Evolutionary conservation across 2,113 vertebrate species (phyloP).

Genomic region (Gymnocephalus cernua): DNA sequence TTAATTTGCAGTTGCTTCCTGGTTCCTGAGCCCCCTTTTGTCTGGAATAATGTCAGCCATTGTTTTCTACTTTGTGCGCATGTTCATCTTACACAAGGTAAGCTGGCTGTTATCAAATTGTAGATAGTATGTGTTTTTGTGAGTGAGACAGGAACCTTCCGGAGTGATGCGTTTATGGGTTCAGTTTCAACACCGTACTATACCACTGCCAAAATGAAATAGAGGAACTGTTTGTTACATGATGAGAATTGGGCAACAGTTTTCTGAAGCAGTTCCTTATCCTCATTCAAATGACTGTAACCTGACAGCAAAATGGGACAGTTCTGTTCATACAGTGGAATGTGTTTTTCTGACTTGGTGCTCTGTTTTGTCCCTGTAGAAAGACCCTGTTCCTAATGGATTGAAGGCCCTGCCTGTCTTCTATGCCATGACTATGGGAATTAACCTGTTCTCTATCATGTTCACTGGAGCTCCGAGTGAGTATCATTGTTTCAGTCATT

Average conservation of each 20-base stretch:
- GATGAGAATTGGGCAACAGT: not conserved
- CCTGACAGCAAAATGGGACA: constrained; percentile 14
- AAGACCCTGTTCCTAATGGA: constrained; percentile 95
- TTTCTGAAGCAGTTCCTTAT: constrained; percentile 27
- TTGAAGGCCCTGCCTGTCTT: constrained; percentile 94
- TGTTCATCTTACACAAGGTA: constrained; percentile 95
- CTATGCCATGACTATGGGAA: constrained; percentile 93
- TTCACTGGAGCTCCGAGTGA: constrained; percentile 93
- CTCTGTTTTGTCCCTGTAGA: constrained; percentile 79
- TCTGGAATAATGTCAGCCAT: constrained; percentile 95
- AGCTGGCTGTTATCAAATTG: constrained; percentile 36
- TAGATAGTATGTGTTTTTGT: not conserved
- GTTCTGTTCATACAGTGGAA: not conserved
- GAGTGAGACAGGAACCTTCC: not conserved
- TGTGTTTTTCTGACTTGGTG: constrained; percentile 23
- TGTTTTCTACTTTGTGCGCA: constrained; percentile 93
- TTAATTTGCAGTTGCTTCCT: constrained; percentile 89
- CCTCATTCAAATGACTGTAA: constrained; percentile 29
- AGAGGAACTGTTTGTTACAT: constrained; percentile 34
- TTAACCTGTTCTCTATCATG: constrained; percentile 98
- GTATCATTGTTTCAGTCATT: constrained; percentile 80
- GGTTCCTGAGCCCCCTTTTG: constrained; percentile 97
- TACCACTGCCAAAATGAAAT: constrained; percentile 12
- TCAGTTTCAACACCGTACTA: not conserved
- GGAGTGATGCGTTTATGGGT: not conserved